Conservation (phyloP, 2,888 invertebrate species). For the Seira sanloemensis region DNA sequence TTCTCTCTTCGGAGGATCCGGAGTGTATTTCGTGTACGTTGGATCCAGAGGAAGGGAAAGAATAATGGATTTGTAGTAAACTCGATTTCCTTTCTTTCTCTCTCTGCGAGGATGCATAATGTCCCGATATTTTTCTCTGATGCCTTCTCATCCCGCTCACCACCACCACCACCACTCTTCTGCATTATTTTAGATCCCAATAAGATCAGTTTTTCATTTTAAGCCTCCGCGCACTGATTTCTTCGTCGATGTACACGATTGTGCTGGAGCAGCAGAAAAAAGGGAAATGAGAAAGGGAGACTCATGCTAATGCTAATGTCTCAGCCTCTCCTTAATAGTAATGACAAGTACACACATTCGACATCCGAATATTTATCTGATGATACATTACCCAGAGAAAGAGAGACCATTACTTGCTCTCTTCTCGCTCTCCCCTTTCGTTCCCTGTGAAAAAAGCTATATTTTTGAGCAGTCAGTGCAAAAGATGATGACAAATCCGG, state of each 20-base stretch:
- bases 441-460: neutral
- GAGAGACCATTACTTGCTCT: too few species aligned
- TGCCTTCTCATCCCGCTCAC: too few species aligned
- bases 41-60: conserved; percentile 1
- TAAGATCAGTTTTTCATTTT: neutral
- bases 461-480: neutral
- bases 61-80: conserved; percentile 61
- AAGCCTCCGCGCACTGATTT: neutral
- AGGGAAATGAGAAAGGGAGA: neutral
- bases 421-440: neutral
- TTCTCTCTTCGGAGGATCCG: too few species aligned
- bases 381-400: neutral
- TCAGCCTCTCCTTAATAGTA: too few species aligned
- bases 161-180: neutral
- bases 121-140: neutral
- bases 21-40: too few species aligned
- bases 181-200: neutral
- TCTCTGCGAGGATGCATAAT: neutral
- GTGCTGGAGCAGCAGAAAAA: neutral
- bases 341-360: neutral
- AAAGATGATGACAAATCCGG: conserved; percentile 59
- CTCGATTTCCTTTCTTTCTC: conserved; percentile 33
- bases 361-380: neutral
- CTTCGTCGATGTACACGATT: too few species aligned
- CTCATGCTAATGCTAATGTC: neutral